Conservation (phyloP, 2,113 vertebrate genomes). For the Fregetta grallaria region DNA sequence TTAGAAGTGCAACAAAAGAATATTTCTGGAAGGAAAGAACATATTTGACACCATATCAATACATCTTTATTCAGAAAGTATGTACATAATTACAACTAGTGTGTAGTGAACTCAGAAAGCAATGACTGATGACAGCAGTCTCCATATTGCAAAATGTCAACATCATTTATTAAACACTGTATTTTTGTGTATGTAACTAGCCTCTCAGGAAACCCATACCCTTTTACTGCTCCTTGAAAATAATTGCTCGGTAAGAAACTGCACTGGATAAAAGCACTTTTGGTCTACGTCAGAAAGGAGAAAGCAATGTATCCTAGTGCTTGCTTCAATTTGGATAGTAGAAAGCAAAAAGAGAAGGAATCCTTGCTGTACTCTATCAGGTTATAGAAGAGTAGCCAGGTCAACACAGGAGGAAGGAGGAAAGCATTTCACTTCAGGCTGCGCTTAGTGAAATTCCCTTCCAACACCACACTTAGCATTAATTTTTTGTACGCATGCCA, state of each 20-base stretch:
- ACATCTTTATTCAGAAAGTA: neutral
- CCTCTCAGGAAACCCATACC: neutral
- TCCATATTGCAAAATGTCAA: neutral
- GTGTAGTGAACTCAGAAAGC: neutral
- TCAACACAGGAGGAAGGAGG: neutral
- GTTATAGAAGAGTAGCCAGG: neutral
- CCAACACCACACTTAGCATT: neutral
- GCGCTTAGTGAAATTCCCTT: neutral
- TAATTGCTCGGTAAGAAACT: neutral
- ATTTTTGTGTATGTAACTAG: neutral
- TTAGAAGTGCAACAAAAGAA: conserved; percentile 96
- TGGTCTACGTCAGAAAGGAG: neutral
- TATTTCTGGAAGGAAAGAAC: conserved; percentile 86
- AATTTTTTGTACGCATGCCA: neutral
- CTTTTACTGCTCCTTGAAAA: neutral
- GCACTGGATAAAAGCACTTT: neutral
- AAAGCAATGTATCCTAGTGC: neutral
- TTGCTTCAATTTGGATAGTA: neutral
- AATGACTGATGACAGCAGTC: neutral
- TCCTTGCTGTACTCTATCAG: neutral
- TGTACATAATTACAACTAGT: neutral
- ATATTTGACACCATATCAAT: conserved; percentile 37
- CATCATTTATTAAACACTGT: neutral
- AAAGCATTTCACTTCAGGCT: neutral
- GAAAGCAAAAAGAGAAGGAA: neutral